Evolutionary conservation across 2,888 invertebrate genomes (phyloP), one percentile per base, ranked within the genome.

Genomic region (Charanyca ferruginea): DNA sequence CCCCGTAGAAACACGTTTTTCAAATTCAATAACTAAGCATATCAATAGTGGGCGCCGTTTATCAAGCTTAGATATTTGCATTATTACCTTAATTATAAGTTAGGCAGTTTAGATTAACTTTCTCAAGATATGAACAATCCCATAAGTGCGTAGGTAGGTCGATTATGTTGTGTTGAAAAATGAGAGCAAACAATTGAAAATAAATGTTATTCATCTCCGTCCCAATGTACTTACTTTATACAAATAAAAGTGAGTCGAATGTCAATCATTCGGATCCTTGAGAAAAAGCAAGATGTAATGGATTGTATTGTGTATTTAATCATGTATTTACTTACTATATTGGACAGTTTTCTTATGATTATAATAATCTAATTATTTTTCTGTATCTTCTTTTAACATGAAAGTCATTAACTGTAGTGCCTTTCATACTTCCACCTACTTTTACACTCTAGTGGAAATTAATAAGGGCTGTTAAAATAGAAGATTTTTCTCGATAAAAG

Each of bases 51-150:
- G 11, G 16, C 18, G 8, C 11, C 18, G 23, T 35, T 42, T 22
- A 25, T 42, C 49, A 35, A 59, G 35, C 11, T 38, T 38, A 28
- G 25, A 42, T 66, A 32, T 58, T 55, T 18, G 41, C 57, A 70
- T 22, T 49, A 35, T 67, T 65, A 55, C 16, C 23, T 52, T 65
- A n/a, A 51, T 45, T 52, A 74, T 38, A 55, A 49, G 18, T 54
- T 20, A 35, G 23, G 8, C 22, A 58, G 44, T 45, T 57, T 54
- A 49, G 11, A 53, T 58, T 58, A 47, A 66, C 28, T 32, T 58
- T 38, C 49, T 41, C 18, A 69, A 41, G n/a, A 55, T 64, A 23
- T 22, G 11, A 72, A 47, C 41, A 55, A 73, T 54, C 32, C n/a
- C 5, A 5, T 73, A 52, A 41, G 16, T 41, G 23, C 2, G 51